Evolutionary conservation across 2,113 vertebrate species (phyloP).

Genomic region (Rhinoptilus africanus): DNA sequence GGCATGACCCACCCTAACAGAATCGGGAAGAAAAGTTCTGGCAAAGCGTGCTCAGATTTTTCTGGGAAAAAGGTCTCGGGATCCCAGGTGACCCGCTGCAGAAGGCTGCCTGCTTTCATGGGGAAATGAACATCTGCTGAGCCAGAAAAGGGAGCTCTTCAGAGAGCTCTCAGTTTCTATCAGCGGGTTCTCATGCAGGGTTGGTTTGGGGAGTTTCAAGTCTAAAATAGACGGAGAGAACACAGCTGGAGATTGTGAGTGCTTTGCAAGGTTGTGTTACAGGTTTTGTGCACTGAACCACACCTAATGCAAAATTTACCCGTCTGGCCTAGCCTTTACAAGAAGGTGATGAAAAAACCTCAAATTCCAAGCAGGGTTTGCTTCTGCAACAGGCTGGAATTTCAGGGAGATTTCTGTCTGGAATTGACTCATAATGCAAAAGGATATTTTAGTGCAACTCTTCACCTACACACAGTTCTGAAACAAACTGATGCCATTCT

Average conservation of each 20-base stretch:
- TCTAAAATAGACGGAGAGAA: not conserved
- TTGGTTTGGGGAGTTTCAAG: not conserved
- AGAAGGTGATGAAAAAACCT: not conserved
- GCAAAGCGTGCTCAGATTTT: not conserved
- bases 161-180: not conserved
- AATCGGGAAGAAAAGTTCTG: not conserved
- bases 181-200: not conserved
- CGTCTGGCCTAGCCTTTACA: not conserved
- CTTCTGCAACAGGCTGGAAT: not conserved
- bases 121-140: not conserved
- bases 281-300: slow-evolving; percentile 36
- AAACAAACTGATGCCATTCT: not conserved
- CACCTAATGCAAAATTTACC: slow-evolving; percentile 8
- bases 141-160: not conserved
- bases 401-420: slow-evolving; percentile 27
- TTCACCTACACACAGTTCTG: not conserved
- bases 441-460: not conserved
- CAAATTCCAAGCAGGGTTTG: not conserved
- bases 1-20: not conserved
- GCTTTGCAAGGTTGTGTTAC: not conserved
- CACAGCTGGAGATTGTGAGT: not conserved
- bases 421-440: not conserved
- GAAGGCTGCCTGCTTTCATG: not conserved
- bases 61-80: not conserved
- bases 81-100: not conserved